Evolutionary conservation across 1,140 invertebrate species (phyloP), one percentile per base, ranked within the genome.

Genomic region (Calliopsis andreniformis): DNA sequence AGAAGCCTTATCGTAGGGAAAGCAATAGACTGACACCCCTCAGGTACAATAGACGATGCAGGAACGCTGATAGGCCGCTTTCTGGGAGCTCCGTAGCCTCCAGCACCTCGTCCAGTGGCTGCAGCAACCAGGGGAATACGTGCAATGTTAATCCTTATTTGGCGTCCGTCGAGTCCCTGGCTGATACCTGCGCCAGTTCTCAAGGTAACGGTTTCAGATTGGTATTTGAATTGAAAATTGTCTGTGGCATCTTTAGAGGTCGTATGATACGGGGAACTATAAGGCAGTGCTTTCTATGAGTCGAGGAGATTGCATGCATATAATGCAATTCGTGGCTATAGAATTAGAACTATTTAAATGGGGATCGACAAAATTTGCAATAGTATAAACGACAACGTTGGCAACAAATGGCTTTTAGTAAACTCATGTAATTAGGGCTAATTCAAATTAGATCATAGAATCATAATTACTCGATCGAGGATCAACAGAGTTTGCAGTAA

Each of bases 31-130:
- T 82, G 8, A 73, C 85, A 10, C 63, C 84, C 1, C 49, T 82
- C 1, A 73, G 77, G 61, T 87, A 84, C 78, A 80, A 79, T 69
- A 78, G 69, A 42, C 73, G 80, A 28, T 87, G 87, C 72, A 86
- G 87, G 63, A 86, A 87, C 89, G 77, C 80, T 8, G 82, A 76
- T 0, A 89, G 96, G 77, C 96, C 96, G n/a, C 87, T 96, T 23
- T 97, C 96, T 47, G 95, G 96, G 84, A 97, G 96, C 90, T 97
- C 96, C 53, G 96, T 96, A 64, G 95, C 95, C 2, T 97, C 96
- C 3, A 96, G 96, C 16, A 96, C 95, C 51, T 96, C 95, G 2
- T 96, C 96, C 75, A 89, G 89, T 66, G 88, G 89, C 61, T 87
- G 88, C 70, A 91, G 89, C 78, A 90, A 90, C 87, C 89, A 88